Conservation (phyloP, 2,113 vertebrate genomes). For the Serilophus lunatus region DNA sequence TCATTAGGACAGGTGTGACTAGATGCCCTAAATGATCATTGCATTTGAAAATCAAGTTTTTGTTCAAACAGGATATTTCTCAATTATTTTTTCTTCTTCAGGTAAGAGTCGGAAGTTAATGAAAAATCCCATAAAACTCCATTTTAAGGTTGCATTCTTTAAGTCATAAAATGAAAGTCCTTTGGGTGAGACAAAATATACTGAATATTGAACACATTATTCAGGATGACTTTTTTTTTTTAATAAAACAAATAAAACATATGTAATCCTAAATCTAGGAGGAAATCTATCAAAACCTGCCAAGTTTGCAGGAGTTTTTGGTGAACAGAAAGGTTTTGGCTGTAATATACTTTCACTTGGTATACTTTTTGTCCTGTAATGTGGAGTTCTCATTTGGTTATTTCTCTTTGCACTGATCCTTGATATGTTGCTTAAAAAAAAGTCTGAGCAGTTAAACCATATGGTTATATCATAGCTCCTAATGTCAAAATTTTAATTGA, state of each 20-base stretch:
- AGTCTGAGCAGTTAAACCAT: slow-evolving; percentile 25
- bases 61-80: background rate
- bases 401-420: background rate
- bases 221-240: background rate
- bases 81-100: background rate
- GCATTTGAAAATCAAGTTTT: background rate
- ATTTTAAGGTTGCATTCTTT: background rate
- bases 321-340: background rate
- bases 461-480: slow-evolving; percentile 58
- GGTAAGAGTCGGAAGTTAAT: background rate
- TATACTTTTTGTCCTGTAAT: background rate
- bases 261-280: background rate
- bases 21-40: background rate
- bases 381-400: background rate
- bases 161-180: background rate
- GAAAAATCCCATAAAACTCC: background rate
- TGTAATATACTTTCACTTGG: background rate
- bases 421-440: background rate
- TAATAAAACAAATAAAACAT: background rate
- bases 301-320: background rate
- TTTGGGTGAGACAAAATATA: background rate
- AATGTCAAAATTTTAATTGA: slow-evolving; percentile 70
- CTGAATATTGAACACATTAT: background rate
- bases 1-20: background rate
- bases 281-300: background rate